Base-by-base conservation (phyloP, 2,113 vertebrate genomes). In the Pycnonotus jocosus region DNA sequence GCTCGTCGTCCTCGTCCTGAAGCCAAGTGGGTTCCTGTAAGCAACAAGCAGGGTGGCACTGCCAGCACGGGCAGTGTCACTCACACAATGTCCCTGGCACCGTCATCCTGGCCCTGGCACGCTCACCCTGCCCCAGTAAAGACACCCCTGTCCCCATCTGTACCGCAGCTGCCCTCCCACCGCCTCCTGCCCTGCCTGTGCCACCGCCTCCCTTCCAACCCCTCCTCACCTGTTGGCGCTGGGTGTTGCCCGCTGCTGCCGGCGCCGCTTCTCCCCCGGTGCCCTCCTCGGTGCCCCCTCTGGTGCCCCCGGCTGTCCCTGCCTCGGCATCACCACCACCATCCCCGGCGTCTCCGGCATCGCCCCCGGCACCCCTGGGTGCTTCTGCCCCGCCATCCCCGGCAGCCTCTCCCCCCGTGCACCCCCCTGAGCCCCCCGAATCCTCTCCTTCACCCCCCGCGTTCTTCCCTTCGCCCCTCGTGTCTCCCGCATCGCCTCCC, bases 1-100 rank as follows among this genome's bases (percentile, higher is more conserved):
- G 88, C 84, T 97, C 95, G 11, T 96, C 84, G 33, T 42, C 58
- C n/a, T 74, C 93, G 9, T 56, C 92, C 94, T 81, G 88, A 78
- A 51, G 95, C 95, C 88, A 95, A 62, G 56, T 6, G 37, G 94
- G 92, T 12, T 93, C 92, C 94, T 77, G 74, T 7, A 28, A 70
- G 84, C 4, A 37, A 54, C 42, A 22, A 44, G 53, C 50, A 10
- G 23, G 22, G 48, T 47, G 47, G 56, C 65, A 82, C 18, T 66
- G 64, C 64, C 45, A 22, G 76, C 51, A 54, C 4, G 6, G 31
- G 51, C 76, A 31, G 69, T 30, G n/a, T 28, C 61, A 50, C 76
- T 71, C 25, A 72, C 84, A 87, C 90, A 69, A 68, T 77, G 77
- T 87, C 66, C 74, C 79, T 48, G 81, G 51, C 60, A 31, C 86